Base-by-base conservation (phyloP, 1,140 invertebrate genomes). In the Drosophila ficusphila region DNA sequence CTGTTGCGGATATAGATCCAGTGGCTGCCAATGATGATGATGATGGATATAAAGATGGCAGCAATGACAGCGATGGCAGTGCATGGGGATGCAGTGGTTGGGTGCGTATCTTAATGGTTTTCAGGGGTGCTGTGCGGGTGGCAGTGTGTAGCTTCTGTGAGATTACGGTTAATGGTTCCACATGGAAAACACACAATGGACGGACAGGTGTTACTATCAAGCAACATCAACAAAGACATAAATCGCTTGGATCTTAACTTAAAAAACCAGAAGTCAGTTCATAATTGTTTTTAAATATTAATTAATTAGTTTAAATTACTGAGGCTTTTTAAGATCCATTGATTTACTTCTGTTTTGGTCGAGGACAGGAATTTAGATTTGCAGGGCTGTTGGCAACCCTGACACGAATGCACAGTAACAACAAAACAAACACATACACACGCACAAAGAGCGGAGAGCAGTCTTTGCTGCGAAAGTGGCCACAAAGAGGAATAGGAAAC, bases 51-150 rank as follows among this genome's bases (percentile, higher is more conserved):
- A 36, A 46, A 65, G 76, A 56, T 53, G 65, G 23, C 60, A 62
- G 60, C 60, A 64, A 44, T 77, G 81, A 48, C 31, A 64, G 48
- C 79, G 81, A 34, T 60, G 76, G 54, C 54, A 58, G 19, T 60
- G 60, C 53, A 58, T 61, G 42, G 52, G 54, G 39, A 23, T 77
- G 36, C 64, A 79, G 57, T 65, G 69, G 68, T 65, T 83, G 73
- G 48, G 79, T 81, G 61, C 89, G 72, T 54, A 90, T 82, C 70
- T 89, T 89, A 72, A 90, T 73, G 47, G 74, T 79, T 89, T 89
- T 90, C 58, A 79, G 16, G 64, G 70, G 71, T 52, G 71, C 70
- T 85, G 60, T 67, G 39, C 48, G 62, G 62, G 21, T 12, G 25
- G 41, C 33, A 61, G 46, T 75, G 12, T 18, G 18, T 33, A 31